A percentile compares a stretch with the other conserved stretches of the same genome.
These are phyloP conservation scores for Oostethus manadensis DNA, from an alignment of 2,113 vertebrate genomes.

Conservation along the genomic window DNA sequence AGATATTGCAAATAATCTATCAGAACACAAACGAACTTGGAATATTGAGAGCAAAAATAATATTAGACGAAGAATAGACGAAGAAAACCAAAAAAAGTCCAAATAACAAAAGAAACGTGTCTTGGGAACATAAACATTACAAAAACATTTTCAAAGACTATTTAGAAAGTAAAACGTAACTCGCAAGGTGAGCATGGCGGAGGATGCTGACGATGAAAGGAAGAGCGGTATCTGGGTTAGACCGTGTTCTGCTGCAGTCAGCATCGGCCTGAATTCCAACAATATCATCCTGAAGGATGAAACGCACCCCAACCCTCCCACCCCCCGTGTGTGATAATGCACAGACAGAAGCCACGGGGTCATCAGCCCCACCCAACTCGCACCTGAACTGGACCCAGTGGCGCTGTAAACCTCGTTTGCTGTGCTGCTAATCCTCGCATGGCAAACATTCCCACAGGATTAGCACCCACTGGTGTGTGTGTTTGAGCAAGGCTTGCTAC, in stretches of 20 bases:
- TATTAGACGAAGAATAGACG: no score
- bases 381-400: conserved; percentile 63
- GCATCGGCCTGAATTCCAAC: conserved; percentile 66
- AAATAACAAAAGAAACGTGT: no score
- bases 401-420: conserved; percentile 69
- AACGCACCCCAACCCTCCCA: conserved; percentile 23
- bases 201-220: background rate
- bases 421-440: conserved; percentile 67
- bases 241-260: conserved; percentile 59
- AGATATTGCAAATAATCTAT: no score
- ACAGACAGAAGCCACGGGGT: conserved; percentile 52
- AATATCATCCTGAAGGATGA: conserved; percentile 58
- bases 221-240: conserved; percentile 51
- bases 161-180: no score
- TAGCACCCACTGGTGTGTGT: conserved; percentile 51
- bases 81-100: no score
- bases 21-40: no score
- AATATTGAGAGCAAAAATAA: no score
- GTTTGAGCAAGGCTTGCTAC: background rate
- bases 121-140: no score
- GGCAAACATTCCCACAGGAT: conserved; percentile 74
- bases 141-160: no score
- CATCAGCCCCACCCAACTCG: conserved; percentile 37
- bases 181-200: background rate
- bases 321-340: conserved; percentile 37